These are phyloP conservation scores for Kryptolebias ocellatus DNA, from an alignment of 2,797 vertebrate genomes.

Conservation along the genomic window DNA sequence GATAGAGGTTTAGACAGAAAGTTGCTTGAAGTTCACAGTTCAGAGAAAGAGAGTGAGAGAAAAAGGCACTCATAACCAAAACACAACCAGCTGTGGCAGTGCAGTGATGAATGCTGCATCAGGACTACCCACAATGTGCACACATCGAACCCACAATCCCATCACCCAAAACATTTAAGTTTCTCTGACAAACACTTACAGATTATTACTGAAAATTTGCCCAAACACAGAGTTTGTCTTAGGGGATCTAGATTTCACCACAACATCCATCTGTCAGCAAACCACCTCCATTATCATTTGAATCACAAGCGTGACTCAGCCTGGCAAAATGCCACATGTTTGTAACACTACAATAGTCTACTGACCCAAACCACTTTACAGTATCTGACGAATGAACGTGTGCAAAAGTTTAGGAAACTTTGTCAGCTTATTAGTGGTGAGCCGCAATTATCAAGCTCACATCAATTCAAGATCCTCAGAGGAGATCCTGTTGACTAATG, in stretches of 20 bases:
- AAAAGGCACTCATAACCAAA: conserved; percentile 69
- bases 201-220: conserved; percentile 70
- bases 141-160: conserved; percentile 60
- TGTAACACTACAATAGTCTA: conserved; percentile 43
- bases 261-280: conserved; percentile 79
- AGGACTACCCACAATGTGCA: conserved; percentile 60
- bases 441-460: conserved; percentile 68
- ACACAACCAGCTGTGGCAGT: conserved; percentile 83
- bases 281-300: conserved; percentile 72
- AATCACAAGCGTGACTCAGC: conserved; percentile 68
- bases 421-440: conserved; percentile 78
- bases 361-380: conserved; percentile 63
- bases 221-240: conserved; percentile 68
- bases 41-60: conserved; percentile 59
- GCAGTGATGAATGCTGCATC: conserved; percentile 76
- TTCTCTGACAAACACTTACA: conserved; percentile 70
- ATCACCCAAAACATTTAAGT: conserved; percentile 67
- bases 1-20: conserved; percentile 49
- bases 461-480: conserved; percentile 67
- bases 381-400: conserved; percentile 65
- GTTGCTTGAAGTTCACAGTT: conserved; percentile 75
- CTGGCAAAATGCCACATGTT: conserved; percentile 71
- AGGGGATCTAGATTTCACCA: conserved; percentile 70
- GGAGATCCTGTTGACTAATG: conserved; percentile 57
- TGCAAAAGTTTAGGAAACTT: conserved; percentile 69